Conservation (phyloP, 1,140 invertebrate genomes). For the Drosophila malerkotliana region DNA sequence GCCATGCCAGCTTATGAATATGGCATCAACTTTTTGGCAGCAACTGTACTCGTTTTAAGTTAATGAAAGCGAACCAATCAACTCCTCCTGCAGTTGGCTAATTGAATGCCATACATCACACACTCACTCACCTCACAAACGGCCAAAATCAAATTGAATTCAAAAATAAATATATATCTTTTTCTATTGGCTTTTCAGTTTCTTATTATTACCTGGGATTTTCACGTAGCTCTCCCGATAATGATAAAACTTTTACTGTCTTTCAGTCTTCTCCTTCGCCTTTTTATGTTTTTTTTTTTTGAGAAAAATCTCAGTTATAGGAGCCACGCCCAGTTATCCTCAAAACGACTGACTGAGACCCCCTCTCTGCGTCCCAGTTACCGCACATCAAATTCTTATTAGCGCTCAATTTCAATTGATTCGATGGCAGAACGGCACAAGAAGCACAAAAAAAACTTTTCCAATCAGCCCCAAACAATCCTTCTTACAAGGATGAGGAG, state of each 20-base stretch:
- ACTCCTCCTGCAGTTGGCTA: constrained; percentile 7
- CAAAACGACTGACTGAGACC: not conserved
- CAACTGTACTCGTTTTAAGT: constrained; percentile 33
- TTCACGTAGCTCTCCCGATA: constrained; percentile 51
- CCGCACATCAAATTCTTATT: constrained; percentile 81
- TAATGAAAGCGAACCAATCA: constrained; percentile 21
- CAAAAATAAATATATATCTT: not conserved
- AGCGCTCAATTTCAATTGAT: constrained; percentile 82
- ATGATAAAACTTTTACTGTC: constrained; percentile 70
- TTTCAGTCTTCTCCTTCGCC: not conserved
- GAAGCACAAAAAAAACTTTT: constrained; percentile 65
- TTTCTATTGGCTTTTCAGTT: not conserved
- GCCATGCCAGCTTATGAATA: constrained; percentile 44
- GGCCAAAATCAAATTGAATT: constrained; percentile 23
- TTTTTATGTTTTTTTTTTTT: not conserved
- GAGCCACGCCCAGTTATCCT: not conserved
- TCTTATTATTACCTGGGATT: constrained; percentile 32
- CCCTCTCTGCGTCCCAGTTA: constrained; percentile 42
- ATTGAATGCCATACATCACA: constrained; percentile 35
- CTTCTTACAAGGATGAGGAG: constrained; percentile 37
- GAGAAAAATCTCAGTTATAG: constrained; percentile 31
- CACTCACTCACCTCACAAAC: constrained; percentile 7
- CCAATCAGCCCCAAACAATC: constrained; percentile 72
- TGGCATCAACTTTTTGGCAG: constrained; percentile 35
- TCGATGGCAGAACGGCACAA: constrained; percentile 25